phyloP scores from a whole-genome alignment of 2,113 vertebrate genomes.

The Mirza zaza region DNA sequence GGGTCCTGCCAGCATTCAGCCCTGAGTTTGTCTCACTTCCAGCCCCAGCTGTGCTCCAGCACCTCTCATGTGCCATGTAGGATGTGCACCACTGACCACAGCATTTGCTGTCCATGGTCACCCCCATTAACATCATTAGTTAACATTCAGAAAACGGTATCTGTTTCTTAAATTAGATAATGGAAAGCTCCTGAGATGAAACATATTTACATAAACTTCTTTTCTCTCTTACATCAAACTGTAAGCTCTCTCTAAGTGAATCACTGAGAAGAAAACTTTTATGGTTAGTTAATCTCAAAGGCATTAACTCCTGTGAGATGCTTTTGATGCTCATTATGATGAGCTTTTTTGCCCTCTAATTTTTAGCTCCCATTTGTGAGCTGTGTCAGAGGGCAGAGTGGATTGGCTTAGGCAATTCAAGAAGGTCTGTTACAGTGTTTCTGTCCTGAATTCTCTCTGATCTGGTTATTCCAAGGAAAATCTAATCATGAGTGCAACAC shows the following conservation, averaged over 20 bases:
- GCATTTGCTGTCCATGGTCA: not conserved
- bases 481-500: not conserved
- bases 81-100: not conserved
- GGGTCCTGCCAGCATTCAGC: too few relatives aligned
- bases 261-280: too few relatives aligned
- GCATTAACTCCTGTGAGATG: too few relatives aligned
- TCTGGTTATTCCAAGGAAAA: not conserved
- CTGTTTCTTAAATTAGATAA: too few relatives aligned
- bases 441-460: not conserved
- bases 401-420: not conserved
- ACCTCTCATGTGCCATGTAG: not conserved
- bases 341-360: not conserved
- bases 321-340: too few relatives aligned
- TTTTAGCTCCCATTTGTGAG: not conserved
- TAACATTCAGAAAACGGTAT: not conserved
- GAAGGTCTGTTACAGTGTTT: conserved; percentile 41
- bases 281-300: too few relatives aligned
- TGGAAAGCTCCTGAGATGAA: too few relatives aligned
- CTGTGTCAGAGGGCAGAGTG: not conserved
- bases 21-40: not conserved
- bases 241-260: too few relatives aligned
- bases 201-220: not conserved
- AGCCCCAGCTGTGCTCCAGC: not conserved
- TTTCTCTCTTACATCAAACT: not conserved
- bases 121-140: not conserved